Evolutionary conservation across 2,888 invertebrate genomes (phyloP), one percentile per base, ranked within the genome.

Genomic region (Seira ritae): DNA sequence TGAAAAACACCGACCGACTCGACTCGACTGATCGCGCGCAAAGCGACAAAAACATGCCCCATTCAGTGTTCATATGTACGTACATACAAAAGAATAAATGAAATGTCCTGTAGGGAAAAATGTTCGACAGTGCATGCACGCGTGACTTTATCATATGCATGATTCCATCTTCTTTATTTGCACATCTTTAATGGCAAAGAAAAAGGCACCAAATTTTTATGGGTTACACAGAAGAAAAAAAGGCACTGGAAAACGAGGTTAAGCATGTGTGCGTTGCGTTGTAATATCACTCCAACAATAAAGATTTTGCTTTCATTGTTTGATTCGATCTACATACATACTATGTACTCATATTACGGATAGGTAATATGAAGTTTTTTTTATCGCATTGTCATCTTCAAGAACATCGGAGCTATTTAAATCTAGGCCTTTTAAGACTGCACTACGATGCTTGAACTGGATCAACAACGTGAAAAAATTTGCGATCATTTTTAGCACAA

Each of bases 51-150:
- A 66, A 65, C 62, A 17, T 67, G 6, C 23, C 50, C 37, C 74
- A 42, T 74, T 60, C 46, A 37, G 12, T 73, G 46, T 73, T 73
- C 65, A 65, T 60, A 17, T n/a, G n/a, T n/a, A n/a, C n/a, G n/a
- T n/a, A n/a, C 60, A 42, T 42, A n/a, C 60, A 60, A 60, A 60
- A 42, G 6, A 60, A n/a, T n/a, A 60, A 60, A 60, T 60, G 60
- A 60, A 60, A 60, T 60, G 60, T 60, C 42, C 20, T 17, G 20
- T 37, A 73, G 4, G 42, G 74, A 74, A 74, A 60, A 67, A 37
- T 73, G 65, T 73, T 68, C 31, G 68, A 68, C 68, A 50, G 42
- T 50, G 70, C 50, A 70, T 70, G 50, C 70, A 50, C 50, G 70
- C 69, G 1, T 42, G 60, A 60, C 60, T 60, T 17, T 3, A 60